Conservation (phyloP, 2,797 vertebrate species). For the Pogoniulus pusillus region DNA sequence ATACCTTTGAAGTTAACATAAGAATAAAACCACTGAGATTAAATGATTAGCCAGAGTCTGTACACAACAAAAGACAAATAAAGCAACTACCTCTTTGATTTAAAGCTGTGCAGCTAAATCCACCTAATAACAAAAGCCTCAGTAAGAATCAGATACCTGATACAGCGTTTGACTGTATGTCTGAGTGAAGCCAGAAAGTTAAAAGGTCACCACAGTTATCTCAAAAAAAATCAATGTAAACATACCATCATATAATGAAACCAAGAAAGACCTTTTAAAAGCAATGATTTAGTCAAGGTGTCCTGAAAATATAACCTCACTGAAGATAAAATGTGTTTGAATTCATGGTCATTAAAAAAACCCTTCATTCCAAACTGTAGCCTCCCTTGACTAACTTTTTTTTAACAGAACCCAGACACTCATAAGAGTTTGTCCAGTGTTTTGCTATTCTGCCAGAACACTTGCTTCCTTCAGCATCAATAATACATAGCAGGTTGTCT, state of each 20-base stretch:
- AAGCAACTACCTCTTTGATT: background rate
- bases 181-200: background rate
- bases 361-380: background rate
- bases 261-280: background rate
- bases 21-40: background rate
- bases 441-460: constrained; percentile 6
- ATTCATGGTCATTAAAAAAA: background rate
- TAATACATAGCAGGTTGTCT: background rate
- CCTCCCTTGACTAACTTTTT: background rate
- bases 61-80: background rate
- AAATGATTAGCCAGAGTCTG: background rate
- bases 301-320: background rate
- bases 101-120: background rate
- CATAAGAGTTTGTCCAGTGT: background rate
- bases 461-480: background rate
- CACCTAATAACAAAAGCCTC: background rate
- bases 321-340: background rate
- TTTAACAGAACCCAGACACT: background rate
- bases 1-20: background rate
- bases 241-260: background rate
- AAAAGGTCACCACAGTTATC: background rate
- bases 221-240: background rate
- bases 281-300: background rate
- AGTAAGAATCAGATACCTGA: background rate
- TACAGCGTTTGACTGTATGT: background rate